These are phyloP conservation scores for Epirrhoe tristata DNA, from an alignment of 2,888 invertebrate species.

Conservation along the genomic window DNA sequence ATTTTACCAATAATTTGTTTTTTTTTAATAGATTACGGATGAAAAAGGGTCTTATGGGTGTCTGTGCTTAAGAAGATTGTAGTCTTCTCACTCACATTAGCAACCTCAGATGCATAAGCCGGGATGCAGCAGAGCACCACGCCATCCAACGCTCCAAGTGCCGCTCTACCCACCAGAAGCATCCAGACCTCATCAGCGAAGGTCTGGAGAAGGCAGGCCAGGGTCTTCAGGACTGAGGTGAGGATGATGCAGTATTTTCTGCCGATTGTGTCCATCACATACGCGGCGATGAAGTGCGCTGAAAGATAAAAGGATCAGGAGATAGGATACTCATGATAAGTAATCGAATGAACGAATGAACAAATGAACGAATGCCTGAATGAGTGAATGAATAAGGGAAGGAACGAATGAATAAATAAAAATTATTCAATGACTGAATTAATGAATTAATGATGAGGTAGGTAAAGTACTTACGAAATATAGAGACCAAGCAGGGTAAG, in stretches of 20 bases:
- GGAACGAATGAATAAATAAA: too few relatives aligned
- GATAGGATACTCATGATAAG: too few relatives aligned
- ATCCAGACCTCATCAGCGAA: conserved; percentile 61
- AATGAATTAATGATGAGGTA: too few relatives aligned
- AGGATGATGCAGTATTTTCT: conserved; percentile 49
- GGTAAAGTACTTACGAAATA: conserved; percentile 32
- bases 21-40: too few relatives aligned
- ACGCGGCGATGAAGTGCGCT: conserved; percentile 37
- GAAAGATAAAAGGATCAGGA: not conserved
- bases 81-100: conserved; percentile 52
- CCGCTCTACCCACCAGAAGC: conserved; percentile 51
- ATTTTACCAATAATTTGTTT: too few relatives aligned
- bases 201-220: conserved; percentile 52
- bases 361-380: too few relatives aligned
- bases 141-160: conserved; percentile 43
- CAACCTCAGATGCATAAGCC: conserved; percentile 65
- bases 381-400: too few relatives aligned
- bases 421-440: too few relatives aligned
- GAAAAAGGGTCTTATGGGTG: too few relatives aligned
- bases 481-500: conserved; percentile 35
- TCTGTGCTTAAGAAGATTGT: too few relatives aligned
- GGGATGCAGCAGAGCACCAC: conserved; percentile 55
- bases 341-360: too few relatives aligned
- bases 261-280: conserved; percentile 38
- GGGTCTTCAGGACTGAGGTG: conserved; percentile 44